Evolutionary conservation across 2,113 vertebrate genomes (phyloP), one percentile per base, ranked within the genome.

Genomic region (Mus spicilegus): DNA sequence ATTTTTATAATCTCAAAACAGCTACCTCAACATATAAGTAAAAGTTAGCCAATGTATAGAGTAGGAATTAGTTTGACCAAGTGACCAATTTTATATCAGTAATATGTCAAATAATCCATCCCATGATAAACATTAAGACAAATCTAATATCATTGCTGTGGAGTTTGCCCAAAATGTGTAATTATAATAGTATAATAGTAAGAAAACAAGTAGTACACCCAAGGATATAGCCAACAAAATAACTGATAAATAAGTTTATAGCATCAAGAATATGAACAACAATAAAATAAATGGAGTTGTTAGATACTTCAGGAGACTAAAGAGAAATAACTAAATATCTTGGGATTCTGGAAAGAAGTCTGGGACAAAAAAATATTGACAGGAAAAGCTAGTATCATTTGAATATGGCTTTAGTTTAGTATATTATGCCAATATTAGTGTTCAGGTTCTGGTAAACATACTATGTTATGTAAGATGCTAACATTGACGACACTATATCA

Each of bases 1-100:
- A 89, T 72, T 89, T 92, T 17, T 30, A 30, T 63, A 42, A 51
- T 94, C 51, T 95, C 76, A 87, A 76, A 81, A 91, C 82, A 87
- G 30, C 70, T 90, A 54, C 56, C 56, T 85, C 24, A 70, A 16
- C 7, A 7, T 94, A 51, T 81, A 94, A 94, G 51, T n/a, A 86
- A 95, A 90, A 95, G 16, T 7, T 63, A 36, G 36, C 69, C 51
- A 84, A 67, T 94, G 84, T 28, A 30, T 39, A 78, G 67, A 39
- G 7, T 76, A 97, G 75, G 87, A 92, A 84, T 26, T 67, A 76
- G 49, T 51, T 85, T 90, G 70, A 63, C 17, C 46, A 93, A 49
- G 24, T 82, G 69, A 78, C 56, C 36, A 46, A 56, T 70, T 39
- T 56, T 61, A 69, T 58, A 93, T 24, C 67, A 46, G n/a, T 63